A percentile compares a stretch with the other conserved stretches of the same genome.
Evolutionary conservation across 2,113 vertebrate species (phyloP).

Genomic region (Bostrychus sinensis): DNA sequence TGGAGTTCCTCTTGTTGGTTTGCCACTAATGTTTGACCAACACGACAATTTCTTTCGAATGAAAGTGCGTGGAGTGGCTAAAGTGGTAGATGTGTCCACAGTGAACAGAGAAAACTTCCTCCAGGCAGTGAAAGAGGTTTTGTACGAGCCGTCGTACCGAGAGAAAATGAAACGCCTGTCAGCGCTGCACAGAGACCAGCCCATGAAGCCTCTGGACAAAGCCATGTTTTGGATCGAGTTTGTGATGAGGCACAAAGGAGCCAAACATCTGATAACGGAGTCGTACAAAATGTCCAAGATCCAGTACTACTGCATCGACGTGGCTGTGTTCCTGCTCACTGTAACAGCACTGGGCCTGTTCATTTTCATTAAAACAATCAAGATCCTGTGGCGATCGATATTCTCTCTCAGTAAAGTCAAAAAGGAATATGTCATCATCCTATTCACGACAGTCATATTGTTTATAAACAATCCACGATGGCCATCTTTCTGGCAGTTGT

Average conservation of each 20-base stretch:
- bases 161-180: slow-evolving; percentile 68
- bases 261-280: slow-evolving; percentile 58
- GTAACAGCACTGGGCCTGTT: background rate
- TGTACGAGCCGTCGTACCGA: slow-evolving; percentile 54
- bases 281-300: slow-evolving; percentile 64
- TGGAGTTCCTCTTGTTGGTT: slow-evolving; percentile 58
- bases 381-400: slow-evolving; percentile 31
- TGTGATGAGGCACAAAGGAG: slow-evolving; percentile 72
- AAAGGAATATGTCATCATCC: no score
- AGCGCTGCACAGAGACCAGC: slow-evolving; percentile 62
- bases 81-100: slow-evolving; percentile 56
- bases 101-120: slow-evolving; percentile 63
- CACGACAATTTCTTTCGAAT: slow-evolving; percentile 62
- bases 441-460: no score
- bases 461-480: no score
- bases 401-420: slow-evolving; percentile 51
- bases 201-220: slow-evolving; percentile 57
- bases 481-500: no score
- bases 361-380: slow-evolving; percentile 6
- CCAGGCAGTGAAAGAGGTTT: slow-evolving; percentile 54
- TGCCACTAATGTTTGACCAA: slow-evolving; percentile 71
- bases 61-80: slow-evolving; percentile 59
- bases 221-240: slow-evolving; percentile 76
- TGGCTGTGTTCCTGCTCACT: slow-evolving; percentile 43
- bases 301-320: slow-evolving; percentile 62